phyloP scores from a whole-genome alignment of 2,797 vertebrate species.

The Sciaenops ocellatus region DNA sequence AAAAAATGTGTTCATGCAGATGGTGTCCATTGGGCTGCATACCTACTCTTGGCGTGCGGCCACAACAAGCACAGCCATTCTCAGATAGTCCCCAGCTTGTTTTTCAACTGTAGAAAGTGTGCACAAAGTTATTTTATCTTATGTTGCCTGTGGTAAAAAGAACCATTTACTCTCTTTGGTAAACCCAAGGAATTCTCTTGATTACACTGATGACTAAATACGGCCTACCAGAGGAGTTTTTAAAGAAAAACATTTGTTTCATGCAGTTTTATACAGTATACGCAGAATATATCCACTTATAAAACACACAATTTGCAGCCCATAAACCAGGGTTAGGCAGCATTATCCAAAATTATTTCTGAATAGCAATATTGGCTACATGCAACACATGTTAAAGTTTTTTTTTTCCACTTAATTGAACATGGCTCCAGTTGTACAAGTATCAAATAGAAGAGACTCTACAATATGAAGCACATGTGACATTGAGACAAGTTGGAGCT shows the following conservation, averaged over 20 bases:
- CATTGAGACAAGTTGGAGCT: slow-evolving; percentile 55
- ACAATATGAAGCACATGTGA: slow-evolving; percentile 69
- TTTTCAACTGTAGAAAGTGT: slow-evolving; percentile 81
- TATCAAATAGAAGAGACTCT: slow-evolving; percentile 34
- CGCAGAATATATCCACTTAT: slow-evolving; percentile 21
- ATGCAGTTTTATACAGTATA: slow-evolving; percentile 20
- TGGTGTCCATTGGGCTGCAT: slow-evolving; percentile 88
- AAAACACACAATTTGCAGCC: slow-evolving; percentile 44
- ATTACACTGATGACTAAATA: slow-evolving; percentile 67
- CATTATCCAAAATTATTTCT: slow-evolving; percentile 40
- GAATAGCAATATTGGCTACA: slow-evolving; percentile 29
- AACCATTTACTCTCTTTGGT: slow-evolving; percentile 69
- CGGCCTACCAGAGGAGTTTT: slow-evolving; percentile 36
- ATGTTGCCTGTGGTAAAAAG: slow-evolving; percentile 74
- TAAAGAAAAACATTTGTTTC: slow-evolving; percentile 53
- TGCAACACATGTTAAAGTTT: slow-evolving; percentile 21
- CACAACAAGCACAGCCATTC: slow-evolving; percentile 87
- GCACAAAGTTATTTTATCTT: slow-evolving; percentile 83
- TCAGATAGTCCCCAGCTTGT: slow-evolving; percentile 84
- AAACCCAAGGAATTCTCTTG: slow-evolving; percentile 71
- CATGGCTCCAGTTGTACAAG: slow-evolving; percentile 28
- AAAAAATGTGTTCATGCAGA: slow-evolving; percentile 84
- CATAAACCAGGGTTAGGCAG: slow-evolving; percentile 44
- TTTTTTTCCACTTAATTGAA: not conserved
- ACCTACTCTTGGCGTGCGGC: slow-evolving; percentile 84